These are phyloP conservation scores for Salvator merianae DNA, from an alignment of 2,113 vertebrate species.

Conservation along the genomic window DNA sequence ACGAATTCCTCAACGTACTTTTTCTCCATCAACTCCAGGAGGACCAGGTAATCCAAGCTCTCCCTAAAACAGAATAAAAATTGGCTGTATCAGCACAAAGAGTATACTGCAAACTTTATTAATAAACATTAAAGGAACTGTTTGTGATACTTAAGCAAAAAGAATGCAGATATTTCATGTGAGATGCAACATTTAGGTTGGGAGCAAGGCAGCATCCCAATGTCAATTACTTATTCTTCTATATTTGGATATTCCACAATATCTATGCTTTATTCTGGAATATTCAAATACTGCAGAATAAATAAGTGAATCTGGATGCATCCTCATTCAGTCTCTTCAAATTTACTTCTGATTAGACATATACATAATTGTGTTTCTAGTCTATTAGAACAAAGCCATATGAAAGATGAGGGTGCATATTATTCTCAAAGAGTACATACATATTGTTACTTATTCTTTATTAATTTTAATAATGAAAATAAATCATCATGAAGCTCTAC, in stretches of 20 bases:
- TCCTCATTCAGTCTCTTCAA: neutral
- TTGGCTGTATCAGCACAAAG: neutral
- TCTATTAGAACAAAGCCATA: neutral
- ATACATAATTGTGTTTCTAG: neutral
- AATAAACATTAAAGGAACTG: conserved; percentile 12
- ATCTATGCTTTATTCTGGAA: too few relatives aligned
- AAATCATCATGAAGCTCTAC: neutral
- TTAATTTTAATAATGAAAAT: neutral
- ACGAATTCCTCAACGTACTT: conserved; percentile 70
- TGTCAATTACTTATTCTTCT: too few relatives aligned
- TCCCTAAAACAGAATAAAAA: conserved; percentile 74
- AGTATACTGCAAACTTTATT: rapidly evolving
- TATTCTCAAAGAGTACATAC: neutral
- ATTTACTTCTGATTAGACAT: neutral
- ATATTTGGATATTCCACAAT: too few relatives aligned
- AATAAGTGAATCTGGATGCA: too few relatives aligned
- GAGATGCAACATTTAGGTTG: neutral
- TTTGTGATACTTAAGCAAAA: rapidly evolving
- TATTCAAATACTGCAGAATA: too few relatives aligned
- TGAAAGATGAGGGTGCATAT: rapidly evolving
- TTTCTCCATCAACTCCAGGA: conserved; percentile 86
- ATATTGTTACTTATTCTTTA: neutral
- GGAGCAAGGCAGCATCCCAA: too few relatives aligned
- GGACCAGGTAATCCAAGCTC: conserved; percentile 89
- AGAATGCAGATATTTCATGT: neutral